phyloP scores from a whole-genome alignment of 2,113 vertebrate species.

The Callipepla californica region DNA sequence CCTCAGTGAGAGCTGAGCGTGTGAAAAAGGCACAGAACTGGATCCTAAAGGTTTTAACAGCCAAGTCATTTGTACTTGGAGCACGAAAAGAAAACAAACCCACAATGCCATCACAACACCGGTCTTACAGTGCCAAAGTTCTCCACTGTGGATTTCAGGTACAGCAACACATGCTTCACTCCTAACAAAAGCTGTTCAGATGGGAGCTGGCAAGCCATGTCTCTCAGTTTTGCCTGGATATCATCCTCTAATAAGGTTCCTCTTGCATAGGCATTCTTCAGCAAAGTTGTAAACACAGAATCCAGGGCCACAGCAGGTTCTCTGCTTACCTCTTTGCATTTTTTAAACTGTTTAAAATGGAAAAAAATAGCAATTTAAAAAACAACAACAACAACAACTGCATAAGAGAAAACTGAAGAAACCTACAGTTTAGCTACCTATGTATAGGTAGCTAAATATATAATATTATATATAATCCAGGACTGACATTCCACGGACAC shows the following conservation, averaged over 20 bases:
- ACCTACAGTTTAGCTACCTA: background rate
- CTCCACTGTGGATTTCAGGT: slow-evolving; percentile 86
- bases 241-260: slow-evolving; percentile 55
- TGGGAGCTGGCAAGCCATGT: slow-evolving; percentile 56
- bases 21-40: background rate
- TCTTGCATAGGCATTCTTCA: slow-evolving; percentile 80
- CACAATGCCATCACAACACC: background rate
- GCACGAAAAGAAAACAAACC: background rate
- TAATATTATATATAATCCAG: accelerated
- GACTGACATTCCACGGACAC: background rate
- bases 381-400: accelerated
- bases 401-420: background rate
- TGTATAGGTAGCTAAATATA: background rate
- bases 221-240: slow-evolving; percentile 66
- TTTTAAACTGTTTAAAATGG: slow-evolving; percentile 74
- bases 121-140: slow-evolving; percentile 81
- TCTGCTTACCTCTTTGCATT: background rate
- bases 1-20: background rate
- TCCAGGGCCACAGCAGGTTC: background rate
- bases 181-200: slow-evolving; percentile 73
- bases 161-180: slow-evolving; percentile 87
- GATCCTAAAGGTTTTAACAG: background rate
- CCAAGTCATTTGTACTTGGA: background rate
- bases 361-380: background rate
- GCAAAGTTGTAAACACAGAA: slow-evolving; percentile 70